Conservation (phyloP, 2,888 invertebrate species). For the Epicampocera succincta region DNA sequence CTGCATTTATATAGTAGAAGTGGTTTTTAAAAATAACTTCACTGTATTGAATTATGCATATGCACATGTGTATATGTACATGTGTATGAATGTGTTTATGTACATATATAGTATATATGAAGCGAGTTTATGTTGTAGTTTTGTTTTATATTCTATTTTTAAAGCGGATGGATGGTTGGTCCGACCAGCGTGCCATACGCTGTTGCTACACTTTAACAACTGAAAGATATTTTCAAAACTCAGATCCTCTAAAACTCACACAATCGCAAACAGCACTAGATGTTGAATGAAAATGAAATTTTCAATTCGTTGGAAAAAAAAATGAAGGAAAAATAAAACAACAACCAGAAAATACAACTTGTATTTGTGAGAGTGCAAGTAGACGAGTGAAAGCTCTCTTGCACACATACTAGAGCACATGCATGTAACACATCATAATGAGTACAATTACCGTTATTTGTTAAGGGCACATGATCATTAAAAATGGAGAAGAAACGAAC, state of each 20-base stretch:
- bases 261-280: constrained; percentile 44
- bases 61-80: constrained; percentile 5
- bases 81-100: not conserved
- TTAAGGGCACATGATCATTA: constrained; percentile 36
- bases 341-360: not conserved
- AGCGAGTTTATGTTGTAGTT: constrained; percentile 14
- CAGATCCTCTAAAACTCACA: constrained; percentile 77
- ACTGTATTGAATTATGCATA: constrained; percentile 55
- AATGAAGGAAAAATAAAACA: not conserved
- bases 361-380: constrained; percentile 52
- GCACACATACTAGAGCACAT: not conserved
- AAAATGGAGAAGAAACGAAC: not conserved
- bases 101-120: constrained; percentile 32
- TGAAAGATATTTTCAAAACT: constrained; percentile 73
- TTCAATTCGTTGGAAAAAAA: too few relatives aligned
- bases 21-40: constrained; percentile 77
- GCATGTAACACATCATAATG: constrained; percentile 1
- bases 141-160: constrained; percentile 41
- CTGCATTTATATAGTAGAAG: constrained; percentile 57
- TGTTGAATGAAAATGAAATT: constrained; percentile 53
- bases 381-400: constrained; percentile 43
- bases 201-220: constrained; percentile 74
- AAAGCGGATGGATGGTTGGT: constrained; percentile 30
- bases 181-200: constrained; percentile 72
- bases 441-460: constrained; percentile 51